Evolutionary conservation across 2,113 vertebrate species (phyloP).

Genomic region (Lophotis ruficrista): DNA sequence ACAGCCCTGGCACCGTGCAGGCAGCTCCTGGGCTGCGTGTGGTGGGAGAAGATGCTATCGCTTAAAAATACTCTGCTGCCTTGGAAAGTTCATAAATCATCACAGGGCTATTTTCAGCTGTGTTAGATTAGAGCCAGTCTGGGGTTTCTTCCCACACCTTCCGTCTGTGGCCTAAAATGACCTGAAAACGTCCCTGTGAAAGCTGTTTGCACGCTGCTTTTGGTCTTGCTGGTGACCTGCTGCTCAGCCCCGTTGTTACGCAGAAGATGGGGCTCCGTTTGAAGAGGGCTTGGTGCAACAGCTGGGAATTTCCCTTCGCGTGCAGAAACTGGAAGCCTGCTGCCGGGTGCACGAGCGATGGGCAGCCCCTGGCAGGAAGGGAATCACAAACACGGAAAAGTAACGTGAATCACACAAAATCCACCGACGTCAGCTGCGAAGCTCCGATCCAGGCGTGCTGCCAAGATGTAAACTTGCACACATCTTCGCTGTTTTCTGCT

Average conservation of each 20-base stretch:
- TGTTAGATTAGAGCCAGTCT: neutral
- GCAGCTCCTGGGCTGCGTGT: neutral
- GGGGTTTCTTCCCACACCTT: constrained; percentile 4
- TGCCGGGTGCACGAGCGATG: neutral
- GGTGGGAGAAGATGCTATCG: neutral
- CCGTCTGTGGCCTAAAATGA: neutral
- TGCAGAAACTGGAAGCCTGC: neutral
- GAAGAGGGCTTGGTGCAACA: neutral
- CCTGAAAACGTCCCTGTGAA: fast-evolving
- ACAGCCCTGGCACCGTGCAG: neutral
- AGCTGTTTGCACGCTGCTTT: neutral
- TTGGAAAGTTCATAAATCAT: constrained; percentile 43
- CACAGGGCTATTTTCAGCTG: constrained; percentile 10
- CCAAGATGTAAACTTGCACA: neutral
- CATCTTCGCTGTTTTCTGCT: neutral
- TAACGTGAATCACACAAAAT: neutral
- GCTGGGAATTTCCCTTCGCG: neutral
- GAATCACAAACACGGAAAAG: neutral
- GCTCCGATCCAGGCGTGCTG: neutral
- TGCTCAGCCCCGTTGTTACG: fast-evolving
- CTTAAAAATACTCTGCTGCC: neutral
- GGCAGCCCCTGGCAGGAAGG: neutral
- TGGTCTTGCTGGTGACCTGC: neutral
- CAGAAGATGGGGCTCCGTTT: neutral
- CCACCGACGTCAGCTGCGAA: neutral